Evolutionary conservation across 2,888 invertebrate species (phyloP).

Genomic region (Drosophila recens): DNA sequence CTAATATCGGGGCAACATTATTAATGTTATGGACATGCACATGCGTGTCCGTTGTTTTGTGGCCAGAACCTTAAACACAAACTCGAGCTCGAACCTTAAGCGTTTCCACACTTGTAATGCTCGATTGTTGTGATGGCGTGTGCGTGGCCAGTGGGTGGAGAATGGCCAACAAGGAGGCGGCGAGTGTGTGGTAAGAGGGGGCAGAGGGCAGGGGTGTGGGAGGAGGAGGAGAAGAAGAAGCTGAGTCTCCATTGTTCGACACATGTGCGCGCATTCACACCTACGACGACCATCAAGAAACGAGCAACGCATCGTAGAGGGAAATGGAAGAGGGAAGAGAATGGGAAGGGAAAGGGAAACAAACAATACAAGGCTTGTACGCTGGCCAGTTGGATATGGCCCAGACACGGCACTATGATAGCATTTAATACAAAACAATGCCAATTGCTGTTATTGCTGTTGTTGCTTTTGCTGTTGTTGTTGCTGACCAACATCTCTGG

Average conservation of each 20-base stretch:
- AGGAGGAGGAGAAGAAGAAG: slow-evolving; percentile 4
- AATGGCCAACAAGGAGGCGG: background rate
- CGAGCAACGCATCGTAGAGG: slow-evolving; percentile 31
- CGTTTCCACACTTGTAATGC: slow-evolving; percentile 45
- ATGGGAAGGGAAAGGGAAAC: background rate
- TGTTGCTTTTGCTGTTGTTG: slow-evolving; percentile 40
- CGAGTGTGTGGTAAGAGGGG: background rate
- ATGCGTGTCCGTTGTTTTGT: slow-evolving; percentile 53
- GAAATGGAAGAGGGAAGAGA: background rate
- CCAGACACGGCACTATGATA: slow-evolving; percentile 65
- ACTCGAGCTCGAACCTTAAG: slow-evolving; percentile 24
- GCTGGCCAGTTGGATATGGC: slow-evolving; percentile 38
- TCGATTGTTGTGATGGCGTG: slow-evolving; percentile 26
- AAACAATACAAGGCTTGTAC: slow-evolving; percentile 31
- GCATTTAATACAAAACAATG: slow-evolving; percentile 73
- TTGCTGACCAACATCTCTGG: slow-evolving; percentile 47
- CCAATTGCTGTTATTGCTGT: slow-evolving; percentile 16
- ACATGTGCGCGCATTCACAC: slow-evolving; percentile 81
- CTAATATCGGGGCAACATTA: slow-evolving; percentile 74
- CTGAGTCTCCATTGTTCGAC: slow-evolving; percentile 67
- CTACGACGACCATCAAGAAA: slow-evolving; percentile 67
- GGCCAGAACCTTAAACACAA: slow-evolving; percentile 3
- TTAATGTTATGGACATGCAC: slow-evolving; percentile 72
- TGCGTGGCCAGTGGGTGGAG: slow-evolving; percentile 1
- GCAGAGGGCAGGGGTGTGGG: background rate